Conservation (phyloP, 2,797 vertebrate species). For the Prunella strophiata region DNA sequence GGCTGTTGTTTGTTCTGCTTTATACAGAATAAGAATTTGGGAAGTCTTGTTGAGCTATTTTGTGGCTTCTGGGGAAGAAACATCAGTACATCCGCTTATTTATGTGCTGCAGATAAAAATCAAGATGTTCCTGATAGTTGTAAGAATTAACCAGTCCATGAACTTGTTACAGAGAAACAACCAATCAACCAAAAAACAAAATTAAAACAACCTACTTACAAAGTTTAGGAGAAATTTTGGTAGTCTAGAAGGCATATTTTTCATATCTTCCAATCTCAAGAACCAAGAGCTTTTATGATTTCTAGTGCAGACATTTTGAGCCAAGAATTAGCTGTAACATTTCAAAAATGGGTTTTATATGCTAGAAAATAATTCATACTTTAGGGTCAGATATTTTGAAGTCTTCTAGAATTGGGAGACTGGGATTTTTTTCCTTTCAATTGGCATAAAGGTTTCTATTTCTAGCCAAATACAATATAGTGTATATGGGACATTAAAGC, state of each 20-base stretch:
- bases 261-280: neutral
- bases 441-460: conserved; percentile 19
- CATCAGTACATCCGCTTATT: neutral
- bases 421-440: conserved; percentile 7
- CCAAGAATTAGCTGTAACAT: neutral
- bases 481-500: conserved; percentile 2
- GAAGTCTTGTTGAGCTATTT: neutral
- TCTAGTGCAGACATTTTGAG: neutral
- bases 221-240: neutral
- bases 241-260: neutral
- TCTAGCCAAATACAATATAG: neutral
- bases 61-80: neutral
- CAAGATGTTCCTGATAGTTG: neutral
- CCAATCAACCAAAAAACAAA: rapidly evolving
- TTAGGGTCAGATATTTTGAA: neutral
- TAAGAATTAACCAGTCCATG: neutral
- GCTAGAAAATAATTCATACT: conserved; percentile 16
- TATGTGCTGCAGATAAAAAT: neutral
- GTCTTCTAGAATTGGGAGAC: neutral
- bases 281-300: neutral
- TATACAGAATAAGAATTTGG: neutral
- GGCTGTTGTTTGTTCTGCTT: neutral
- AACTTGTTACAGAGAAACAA: neutral
- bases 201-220: neutral
- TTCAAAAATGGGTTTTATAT: conserved; percentile 30